Evolutionary conservation across 2,113 vertebrate species (phyloP), one percentile per base, ranked within the genome.

Genomic region (Callipepla squamata): DNA sequence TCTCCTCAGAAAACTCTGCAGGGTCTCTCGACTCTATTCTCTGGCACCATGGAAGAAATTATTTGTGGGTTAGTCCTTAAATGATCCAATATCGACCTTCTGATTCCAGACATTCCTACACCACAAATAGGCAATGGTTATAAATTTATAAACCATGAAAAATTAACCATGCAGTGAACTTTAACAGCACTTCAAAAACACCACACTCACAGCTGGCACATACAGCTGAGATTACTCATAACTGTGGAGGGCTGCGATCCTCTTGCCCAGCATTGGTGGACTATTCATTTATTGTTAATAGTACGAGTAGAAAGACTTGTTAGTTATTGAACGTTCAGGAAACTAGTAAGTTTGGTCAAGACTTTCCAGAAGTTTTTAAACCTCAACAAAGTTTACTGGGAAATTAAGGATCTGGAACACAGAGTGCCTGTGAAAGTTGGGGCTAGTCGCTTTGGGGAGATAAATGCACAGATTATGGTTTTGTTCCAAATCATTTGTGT

Each of bases 61-160:
- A 67, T 91, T 67, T 78, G 70, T 80, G 75, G 61, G 65, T 78
- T 87, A 87, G 75, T 77, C 70, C 61, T 94, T 62, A 92, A 92
- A 93, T 53, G 72, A 89, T 91, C 89, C 61, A 28, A 0, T 80
- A 96, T 94, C 11, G 81, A 94, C 90, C 79, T 91, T 74, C 59
- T 68, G 89, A 80, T 91, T 92, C 81, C 68, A 94, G 91, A 48
- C 65, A 30, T 90, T 83, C 80, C 84, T 72, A 47, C 44, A 65
- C 82, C 73, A 63, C 81, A 89, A 93, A 51, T 38, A 87, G 48
- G 85, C 50, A 83, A 63, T 72, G 91, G 74, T 96, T 96, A 94
- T 91, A 93, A 82, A 96, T 96, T 92, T 84, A 94, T 91, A 94
- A 94, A 89, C 75, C 66, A 96, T 95, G 89, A 96, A 96, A 95